These are phyloP conservation scores for Halotydeus destructor DNA, from an alignment of 1,140 invertebrate genomes.

Conservation along the genomic window DNA sequence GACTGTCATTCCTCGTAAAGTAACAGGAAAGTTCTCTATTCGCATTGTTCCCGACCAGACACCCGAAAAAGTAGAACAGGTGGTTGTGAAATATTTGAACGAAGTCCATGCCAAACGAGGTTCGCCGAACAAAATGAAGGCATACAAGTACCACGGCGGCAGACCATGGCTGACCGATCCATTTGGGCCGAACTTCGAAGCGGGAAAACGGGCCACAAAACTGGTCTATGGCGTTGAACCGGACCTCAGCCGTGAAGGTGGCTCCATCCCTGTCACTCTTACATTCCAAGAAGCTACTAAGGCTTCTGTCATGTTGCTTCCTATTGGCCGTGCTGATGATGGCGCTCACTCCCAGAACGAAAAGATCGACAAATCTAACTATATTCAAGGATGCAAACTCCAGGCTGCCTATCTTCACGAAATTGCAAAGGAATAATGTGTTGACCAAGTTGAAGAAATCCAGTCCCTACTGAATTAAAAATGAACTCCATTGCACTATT, in stretches of 20 bases:
- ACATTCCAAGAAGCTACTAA: slow-evolving; percentile 68
- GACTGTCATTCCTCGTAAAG: slow-evolving; percentile 84
- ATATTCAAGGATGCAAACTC: slow-evolving; percentile 74
- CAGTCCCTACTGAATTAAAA: no score
- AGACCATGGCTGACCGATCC: slow-evolving; percentile 79
- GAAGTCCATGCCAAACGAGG: slow-evolving; percentile 41
- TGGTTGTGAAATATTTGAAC: slow-evolving; percentile 47
- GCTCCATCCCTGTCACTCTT: slow-evolving; percentile 83
- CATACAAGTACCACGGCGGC: slow-evolving; percentile 47
- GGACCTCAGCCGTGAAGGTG: slow-evolving; percentile 83
- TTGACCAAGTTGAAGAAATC: background rate
- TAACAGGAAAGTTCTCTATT: slow-evolving; percentile 89
- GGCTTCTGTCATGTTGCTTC: slow-evolving; percentile 76
- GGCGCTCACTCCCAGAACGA: slow-evolving; percentile 97
- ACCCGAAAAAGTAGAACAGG: slow-evolving; percentile 47
- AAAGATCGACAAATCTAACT: slow-evolving; percentile 76
- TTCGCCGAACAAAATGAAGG: slow-evolving; percentile 63
- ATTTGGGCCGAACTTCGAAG: slow-evolving; percentile 70
- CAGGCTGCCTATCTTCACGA: slow-evolving; percentile 64
- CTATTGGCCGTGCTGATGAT: slow-evolving; percentile 70
- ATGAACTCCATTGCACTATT: no score
- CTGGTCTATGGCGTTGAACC: slow-evolving; percentile 75
- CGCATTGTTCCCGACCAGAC: slow-evolving; percentile 78
- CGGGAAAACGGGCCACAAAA: slow-evolving; percentile 62
- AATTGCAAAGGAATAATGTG: slow-evolving; percentile 35